Evolutionary conservation across 2,113 vertebrate species (phyloP).

Genomic region (Synchiropus splendidus): DNA sequence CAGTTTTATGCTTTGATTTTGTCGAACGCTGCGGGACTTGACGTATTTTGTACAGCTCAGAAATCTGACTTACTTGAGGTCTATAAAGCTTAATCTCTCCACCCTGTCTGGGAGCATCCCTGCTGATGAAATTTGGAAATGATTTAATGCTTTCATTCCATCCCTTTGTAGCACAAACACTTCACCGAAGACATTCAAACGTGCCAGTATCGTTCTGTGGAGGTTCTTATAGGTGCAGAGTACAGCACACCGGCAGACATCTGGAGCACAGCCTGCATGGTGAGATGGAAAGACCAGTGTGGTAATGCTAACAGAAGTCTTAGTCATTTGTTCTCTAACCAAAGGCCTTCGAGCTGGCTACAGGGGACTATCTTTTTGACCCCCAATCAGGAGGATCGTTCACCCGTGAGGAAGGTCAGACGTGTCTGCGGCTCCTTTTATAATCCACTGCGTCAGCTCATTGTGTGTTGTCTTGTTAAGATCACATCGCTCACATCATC

Average conservation of each 20-base stretch:
- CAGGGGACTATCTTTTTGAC: conserved; percentile 62
- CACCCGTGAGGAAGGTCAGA: conserved; percentile 54
- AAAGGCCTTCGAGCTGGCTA: conserved; percentile 62
- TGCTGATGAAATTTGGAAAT: too few relatives aligned
- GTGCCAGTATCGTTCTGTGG: conserved; percentile 87
- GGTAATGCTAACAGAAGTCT: too few relatives aligned
- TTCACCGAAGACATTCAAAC: conserved; percentile 95
- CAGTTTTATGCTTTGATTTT: too few relatives aligned
- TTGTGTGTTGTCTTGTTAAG: conserved; percentile 70
- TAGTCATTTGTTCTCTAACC: not conserved
- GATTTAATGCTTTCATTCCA: conserved; percentile 2
- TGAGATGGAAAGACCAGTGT: conserved; percentile 54
- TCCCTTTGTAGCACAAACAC: conserved; percentile 95
- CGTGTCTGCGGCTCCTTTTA: too few relatives aligned
- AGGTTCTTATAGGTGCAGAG: conserved; percentile 86
- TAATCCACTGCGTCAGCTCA: conserved; percentile 8
- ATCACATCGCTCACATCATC: conserved; percentile 95
- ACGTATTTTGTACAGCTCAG: too few relatives aligned
- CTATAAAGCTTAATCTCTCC: too few relatives aligned
- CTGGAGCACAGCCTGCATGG: conserved; percentile 93
- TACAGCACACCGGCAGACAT: conserved; percentile 88
- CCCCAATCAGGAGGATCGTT: conserved; percentile 50
- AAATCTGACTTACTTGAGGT: too few relatives aligned
- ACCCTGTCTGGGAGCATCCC: too few relatives aligned
- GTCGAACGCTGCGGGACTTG: too few relatives aligned